Evolutionary conservation across 2,888 invertebrate genomes (phyloP).

Genomic region (Chironomus riparius): DNA sequence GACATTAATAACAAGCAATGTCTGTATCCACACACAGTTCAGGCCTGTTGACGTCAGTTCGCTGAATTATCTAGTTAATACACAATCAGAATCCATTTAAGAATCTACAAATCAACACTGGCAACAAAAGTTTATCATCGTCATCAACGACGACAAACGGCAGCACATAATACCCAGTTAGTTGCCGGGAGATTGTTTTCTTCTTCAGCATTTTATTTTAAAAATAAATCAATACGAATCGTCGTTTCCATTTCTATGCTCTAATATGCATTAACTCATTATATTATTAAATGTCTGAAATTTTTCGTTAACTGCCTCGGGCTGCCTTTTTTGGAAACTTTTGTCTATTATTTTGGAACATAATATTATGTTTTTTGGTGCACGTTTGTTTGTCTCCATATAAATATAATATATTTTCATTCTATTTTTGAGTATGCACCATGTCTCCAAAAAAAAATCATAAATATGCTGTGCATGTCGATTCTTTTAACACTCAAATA

Average conservation of each 20-base stretch:
- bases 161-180: neutral
- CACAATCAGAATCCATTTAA: no score
- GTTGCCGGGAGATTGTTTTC: neutral
- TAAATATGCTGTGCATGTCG: neutral
- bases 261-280: neutral
- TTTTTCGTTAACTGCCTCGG: neutral
- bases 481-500: neutral
- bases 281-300: neutral
- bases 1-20: no score
- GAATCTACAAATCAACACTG: no score
- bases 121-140: no score
- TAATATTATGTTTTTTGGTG: neutral
- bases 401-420: slow-evolving; percentile 8
- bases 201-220: neutral
- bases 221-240: slow-evolving; percentile 12
- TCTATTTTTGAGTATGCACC: slow-evolving; percentile 18
- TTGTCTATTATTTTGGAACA: neutral
- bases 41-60: no score
- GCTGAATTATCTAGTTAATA: no score
- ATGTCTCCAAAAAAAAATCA: neutral
- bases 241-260: slow-evolving; percentile 7
- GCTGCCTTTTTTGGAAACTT: neutral
- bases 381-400: neutral
- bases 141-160: no score
- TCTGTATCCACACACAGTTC: no score